Base-by-base conservation (phyloP, 2,113 vertebrate genomes). In the Leptosomus discolor region DNA sequence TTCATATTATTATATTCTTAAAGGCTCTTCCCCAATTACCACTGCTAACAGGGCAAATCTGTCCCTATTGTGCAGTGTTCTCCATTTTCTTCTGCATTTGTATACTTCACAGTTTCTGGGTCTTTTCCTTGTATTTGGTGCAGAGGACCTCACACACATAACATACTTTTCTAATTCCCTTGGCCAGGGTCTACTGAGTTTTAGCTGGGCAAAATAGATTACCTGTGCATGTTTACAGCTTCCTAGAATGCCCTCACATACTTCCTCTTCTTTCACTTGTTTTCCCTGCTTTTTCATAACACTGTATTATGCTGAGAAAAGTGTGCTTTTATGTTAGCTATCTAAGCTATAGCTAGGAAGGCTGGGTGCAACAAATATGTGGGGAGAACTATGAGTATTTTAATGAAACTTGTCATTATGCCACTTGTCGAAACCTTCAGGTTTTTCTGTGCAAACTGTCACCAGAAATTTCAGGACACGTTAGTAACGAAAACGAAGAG, bases 61-160 rank as follows among this genome's bases (percentile, higher is more conserved):
- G 15, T 36, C 36, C 8, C 18, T 56, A 6, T 36, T 58, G 20
- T 1, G 2, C 37, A 54, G 7, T 0, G 1, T 46, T 61, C 46
- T 81, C 48, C 13, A 50, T n/a, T 75, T 92, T 37, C 5, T 54
- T 75, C 51, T 75, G 36, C 9, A 36, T 88, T 56, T 57, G 37
- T 50, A 34, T 15, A 46, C 15, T 34, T 70, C 5, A 21, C 12
- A 43, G 51, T n/a, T 75, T 54, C 27, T 37, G 16, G 0, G 45
- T 46, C 27, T 57, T 53, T 54, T 1, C 13, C 24, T 79, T 64
- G 9, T 39, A 17, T 82, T 67, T 60, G 20, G 4, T 60, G 18
- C 20, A 69, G 18, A 61, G 30, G 32, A 8, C 27, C 41, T 84
- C 63, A 39, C 27, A 39, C 34, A 32, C 3, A 27, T 22, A 43